Evolutionary conservation across 2,888 invertebrate species (phyloP), one percentile per base, ranked within the genome.

Genomic region (Melipona beecheii): DNA sequence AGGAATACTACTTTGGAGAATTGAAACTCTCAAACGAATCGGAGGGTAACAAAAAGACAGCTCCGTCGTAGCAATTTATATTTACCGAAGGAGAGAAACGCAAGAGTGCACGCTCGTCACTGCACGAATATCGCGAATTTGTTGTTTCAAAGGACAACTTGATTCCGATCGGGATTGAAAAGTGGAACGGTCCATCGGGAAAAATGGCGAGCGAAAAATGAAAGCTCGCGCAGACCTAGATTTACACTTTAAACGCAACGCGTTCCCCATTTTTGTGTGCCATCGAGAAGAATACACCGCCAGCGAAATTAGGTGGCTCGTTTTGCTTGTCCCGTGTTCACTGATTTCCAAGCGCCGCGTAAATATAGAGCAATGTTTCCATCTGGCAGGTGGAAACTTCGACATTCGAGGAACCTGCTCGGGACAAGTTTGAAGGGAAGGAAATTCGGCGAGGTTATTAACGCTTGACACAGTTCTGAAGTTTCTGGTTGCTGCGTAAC

Each of bases 391-490:
- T 36, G 82, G 64, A 71, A 83, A 83, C 75, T 83, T 83, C 52
- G 64, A n/a, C 72, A 81, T 76, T 68, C 52, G 36, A 66, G 50
- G 56, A 62, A 76, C 62, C 82, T 81, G 82, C 54, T 69, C 58
- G 52, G n/a, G 58, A 82, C 82, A 74, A 77, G 72, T 83, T 77
- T 73, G 76, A 81, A 58, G 76, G 75, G 75, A 76, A 76, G 81
- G 82, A 83, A 83, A 76, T 82, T 76, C 76, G 69, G 49, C 49
- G 73, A 65, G 70, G 82, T 83, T 83, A 83, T 83, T 83, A 83
- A 82, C 83, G 82, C 76, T 82, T 82, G 76, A 83, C 83, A 82
- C 82, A 83, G 82, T 83, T 83, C 68, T 52, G 52, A 83, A 81
- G 83, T 83, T 81, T 83, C 83, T 73, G 76, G 76, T 82, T 76